Base-by-base conservation (phyloP, 1,140 invertebrate species). In the Planococcus citri region DNA sequence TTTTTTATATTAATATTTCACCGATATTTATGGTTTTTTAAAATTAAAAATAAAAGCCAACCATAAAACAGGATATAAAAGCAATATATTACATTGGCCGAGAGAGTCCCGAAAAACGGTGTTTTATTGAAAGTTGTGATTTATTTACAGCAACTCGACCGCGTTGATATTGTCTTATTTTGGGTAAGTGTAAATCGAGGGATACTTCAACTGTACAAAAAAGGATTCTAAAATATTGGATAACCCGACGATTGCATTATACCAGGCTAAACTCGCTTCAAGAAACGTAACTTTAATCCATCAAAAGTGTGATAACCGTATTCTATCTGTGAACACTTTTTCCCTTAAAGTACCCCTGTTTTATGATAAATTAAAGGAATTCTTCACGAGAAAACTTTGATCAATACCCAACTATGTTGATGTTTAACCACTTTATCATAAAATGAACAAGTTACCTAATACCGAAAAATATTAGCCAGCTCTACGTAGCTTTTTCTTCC, bases 161-260 rank as follows among this genome's bases (percentile, higher is more conserved):
- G 41, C 41, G 41, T 51, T 51, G 41, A 51, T 51, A 51, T 51
- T 51, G 41, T 51, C 41, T 51, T 51, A 51, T 51, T 51, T 51
- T 51, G 12, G 41, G 41, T 51, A 51, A 20, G 41, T 51, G 41
- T 51, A 51, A 51, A 51, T 51, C 41, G 41, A 51, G 3, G 41
- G 41, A 51, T 51, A 51, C n/a, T 51, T 51, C 41, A 51, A 51
- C 41, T 51, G 17, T n/a, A 3, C 12, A 17, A 17, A 17, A 51
- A 51, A n/a, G 41, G 41, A 51, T 51, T 51, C 41, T 51, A 51
- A 51, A 51, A 51, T 51, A 51, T 51, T 51, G 41, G 41, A 51
- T 51, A 51, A 51, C 41, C 41, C 6, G 41, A 51, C 10, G 12
- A 51, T 51, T 51, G 41, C 41, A 51, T 51, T 51, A 51, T 17